Conservation (phyloP, 30 jellyfish, hydroid and myxozoan genomes). For the Aurelia sp. region DNA sequence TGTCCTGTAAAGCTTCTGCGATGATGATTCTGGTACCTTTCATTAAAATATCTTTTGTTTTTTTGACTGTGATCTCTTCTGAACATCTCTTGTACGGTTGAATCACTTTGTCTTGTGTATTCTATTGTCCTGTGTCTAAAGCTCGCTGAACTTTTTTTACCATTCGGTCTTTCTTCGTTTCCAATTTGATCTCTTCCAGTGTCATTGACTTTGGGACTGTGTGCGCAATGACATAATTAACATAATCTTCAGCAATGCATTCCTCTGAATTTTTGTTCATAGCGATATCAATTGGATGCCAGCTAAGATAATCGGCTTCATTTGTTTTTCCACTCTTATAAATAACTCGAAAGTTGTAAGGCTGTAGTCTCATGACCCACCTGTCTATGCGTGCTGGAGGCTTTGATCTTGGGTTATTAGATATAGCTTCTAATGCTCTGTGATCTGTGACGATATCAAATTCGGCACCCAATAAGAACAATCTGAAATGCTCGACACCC, state of each 20-base stretch:
- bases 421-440: slow-evolving; percentile 48
- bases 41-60: slow-evolving; percentile 45
- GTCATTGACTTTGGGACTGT: slow-evolving; percentile 46
- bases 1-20: slow-evolving; percentile 31
- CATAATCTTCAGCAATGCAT: slow-evolving; percentile 42
- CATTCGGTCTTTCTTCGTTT: slow-evolving; percentile 28
- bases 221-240: slow-evolving; percentile 15
- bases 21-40: slow-evolving; percentile 54
- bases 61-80: slow-evolving; percentile 41
- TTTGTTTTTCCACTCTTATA: slow-evolving; percentile 25
- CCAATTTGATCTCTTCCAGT: slow-evolving; percentile 28
- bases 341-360: slow-evolving; percentile 25
- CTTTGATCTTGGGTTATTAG: slow-evolving; percentile 24
- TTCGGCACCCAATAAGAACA: slow-evolving; percentile 28
- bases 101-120: slow-evolving; percentile 22
- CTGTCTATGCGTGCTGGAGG: slow-evolving; percentile 46
- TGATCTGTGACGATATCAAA: slow-evolving; percentile 47
- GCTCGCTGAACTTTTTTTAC: slow-evolving; percentile 21
- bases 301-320: slow-evolving; percentile 54
- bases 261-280: slow-evolving; percentile 8
- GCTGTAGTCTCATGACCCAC: slow-evolving; percentile 32
- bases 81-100: slow-evolving; percentile 36
- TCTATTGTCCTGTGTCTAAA: slow-evolving; percentile 29
- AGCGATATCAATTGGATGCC: slow-evolving; percentile 26
- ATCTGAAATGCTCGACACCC: slow-evolving; percentile 38